Evolutionary conservation across 2,797 vertebrate genomes (phyloP).

Genomic region (Platyrinchus mystaceus): DNA sequence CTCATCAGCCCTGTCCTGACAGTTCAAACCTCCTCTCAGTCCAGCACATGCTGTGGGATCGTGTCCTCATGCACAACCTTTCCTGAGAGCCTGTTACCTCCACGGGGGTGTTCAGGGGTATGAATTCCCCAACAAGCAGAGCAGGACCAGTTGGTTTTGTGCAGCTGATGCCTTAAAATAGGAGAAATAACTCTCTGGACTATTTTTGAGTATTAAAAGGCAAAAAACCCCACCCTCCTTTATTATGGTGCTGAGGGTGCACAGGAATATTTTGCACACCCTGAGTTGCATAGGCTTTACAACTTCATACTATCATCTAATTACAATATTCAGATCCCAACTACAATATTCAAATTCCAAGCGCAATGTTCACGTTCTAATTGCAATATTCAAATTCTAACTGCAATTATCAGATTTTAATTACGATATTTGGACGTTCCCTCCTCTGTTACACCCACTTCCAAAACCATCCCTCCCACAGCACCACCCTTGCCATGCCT

Average conservation of each 20-base stretch:
- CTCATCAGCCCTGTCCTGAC: background rate
- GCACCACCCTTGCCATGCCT: background rate
- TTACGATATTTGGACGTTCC: background rate
- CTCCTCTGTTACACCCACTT: no score
- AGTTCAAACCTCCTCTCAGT: background rate
- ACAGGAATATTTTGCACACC: background rate
- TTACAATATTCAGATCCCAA: background rate
- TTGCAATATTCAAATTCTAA: background rate
- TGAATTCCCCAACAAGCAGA: background rate
- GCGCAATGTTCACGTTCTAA: background rate
- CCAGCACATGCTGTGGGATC: background rate
- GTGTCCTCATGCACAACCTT: accelerated
- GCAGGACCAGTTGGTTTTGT: accelerated
- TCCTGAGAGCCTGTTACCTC: background rate
- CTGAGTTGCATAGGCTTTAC: background rate
- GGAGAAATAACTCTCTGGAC: background rate
- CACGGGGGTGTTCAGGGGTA: accelerated
- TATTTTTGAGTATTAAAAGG: background rate
- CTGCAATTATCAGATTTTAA: background rate
- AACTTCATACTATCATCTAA: background rate
- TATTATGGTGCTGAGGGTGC: background rate
- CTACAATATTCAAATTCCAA: background rate
- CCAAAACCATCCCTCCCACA: background rate
- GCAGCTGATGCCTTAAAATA: background rate
- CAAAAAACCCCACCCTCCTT: background rate